Base-by-base conservation (phyloP, 2,797 vertebrate species). In the Mastacembelus armatus region DNA sequence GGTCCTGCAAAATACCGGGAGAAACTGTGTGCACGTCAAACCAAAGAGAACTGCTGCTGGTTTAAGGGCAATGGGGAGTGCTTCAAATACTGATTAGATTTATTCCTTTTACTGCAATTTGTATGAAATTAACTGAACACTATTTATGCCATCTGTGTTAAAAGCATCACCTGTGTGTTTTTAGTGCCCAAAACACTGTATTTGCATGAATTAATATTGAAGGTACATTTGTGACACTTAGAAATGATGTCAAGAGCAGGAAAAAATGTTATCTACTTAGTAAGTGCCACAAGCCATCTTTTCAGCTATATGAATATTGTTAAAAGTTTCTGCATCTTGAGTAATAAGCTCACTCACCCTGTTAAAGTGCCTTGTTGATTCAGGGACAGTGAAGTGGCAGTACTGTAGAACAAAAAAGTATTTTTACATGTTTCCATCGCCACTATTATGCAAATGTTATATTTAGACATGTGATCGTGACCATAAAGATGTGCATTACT, bases 221-320 rank as follows among this genome's bases (percentile, higher is more conserved):
- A 80, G 80, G 70, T 56, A 51, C 64, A 74, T 58, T 66, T 16
- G 47, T 66, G 63, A 71, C 56, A 42, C 24, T 56, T 48, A 33
- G 60, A 26, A 29, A 82, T 79, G n/a, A n/a, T n/a, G n/a, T n/a
- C n/a, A 54, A 7, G 52, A 65, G 45, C 16, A 10, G 19, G 10
- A 48, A 44, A n/a, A 77, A 86, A 87, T 75, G 66, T 84, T 72
- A 84, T 68, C 42, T 63, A 77, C 43, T 50, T 47, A 12, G 24
- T 71, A 70, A 85, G 56, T 73, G 71, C 66, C 10, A 1, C 45
- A 27, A 75, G 64, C 43, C 39, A 67, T 79, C 35, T 43, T 67
- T 78, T 80, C 42, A 85, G 21, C 26, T 58, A 55, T 40, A 85
- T 89, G 24, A 80, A 88, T 81, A 82, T 84, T 83, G 67, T 89